Conservation (phyloP, 2,797 vertebrate species). For the Dendrocincla fuliginosa region DNA sequence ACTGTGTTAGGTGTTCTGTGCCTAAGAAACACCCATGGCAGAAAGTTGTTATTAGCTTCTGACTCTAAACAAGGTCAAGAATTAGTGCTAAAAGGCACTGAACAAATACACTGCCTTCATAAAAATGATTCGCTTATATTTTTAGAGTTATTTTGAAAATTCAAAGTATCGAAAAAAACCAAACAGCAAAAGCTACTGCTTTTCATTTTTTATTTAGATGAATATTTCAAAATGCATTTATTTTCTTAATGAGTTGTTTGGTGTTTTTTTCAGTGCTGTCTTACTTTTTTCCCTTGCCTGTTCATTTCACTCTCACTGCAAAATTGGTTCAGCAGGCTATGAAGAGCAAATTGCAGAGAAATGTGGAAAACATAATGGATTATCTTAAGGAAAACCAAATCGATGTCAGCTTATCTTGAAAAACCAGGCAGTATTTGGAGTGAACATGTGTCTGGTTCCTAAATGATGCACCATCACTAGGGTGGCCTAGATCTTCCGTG, state of each 20-base stretch:
- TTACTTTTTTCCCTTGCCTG: neutral
- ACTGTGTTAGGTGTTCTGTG: neutral
- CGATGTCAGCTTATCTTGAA: neutral
- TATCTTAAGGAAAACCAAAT: neutral
- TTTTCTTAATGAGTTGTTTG: neutral
- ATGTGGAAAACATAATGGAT: neutral
- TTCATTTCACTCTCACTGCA: neutral
- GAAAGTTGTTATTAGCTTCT: neutral
- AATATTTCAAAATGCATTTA: neutral
- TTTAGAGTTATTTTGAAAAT: neutral
- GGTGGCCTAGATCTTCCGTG: neutral
- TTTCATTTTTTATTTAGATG: neutral
- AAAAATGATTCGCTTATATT: neutral
- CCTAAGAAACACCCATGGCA: neutral
- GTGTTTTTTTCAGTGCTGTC: rapidly evolving
- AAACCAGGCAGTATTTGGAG: neutral
- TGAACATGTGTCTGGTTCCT: neutral
- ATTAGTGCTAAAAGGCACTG: neutral
- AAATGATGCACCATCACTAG: neutral
- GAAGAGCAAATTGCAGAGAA: neutral
- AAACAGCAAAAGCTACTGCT: neutral
- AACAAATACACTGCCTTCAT: neutral
- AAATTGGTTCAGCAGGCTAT: neutral
- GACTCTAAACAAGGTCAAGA: neutral
- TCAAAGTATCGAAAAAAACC: neutral